These are phyloP conservation scores for Sycophaga agraensis DNA, from an alignment of 1,140 invertebrate genomes.

Conservation along the genomic window DNA sequence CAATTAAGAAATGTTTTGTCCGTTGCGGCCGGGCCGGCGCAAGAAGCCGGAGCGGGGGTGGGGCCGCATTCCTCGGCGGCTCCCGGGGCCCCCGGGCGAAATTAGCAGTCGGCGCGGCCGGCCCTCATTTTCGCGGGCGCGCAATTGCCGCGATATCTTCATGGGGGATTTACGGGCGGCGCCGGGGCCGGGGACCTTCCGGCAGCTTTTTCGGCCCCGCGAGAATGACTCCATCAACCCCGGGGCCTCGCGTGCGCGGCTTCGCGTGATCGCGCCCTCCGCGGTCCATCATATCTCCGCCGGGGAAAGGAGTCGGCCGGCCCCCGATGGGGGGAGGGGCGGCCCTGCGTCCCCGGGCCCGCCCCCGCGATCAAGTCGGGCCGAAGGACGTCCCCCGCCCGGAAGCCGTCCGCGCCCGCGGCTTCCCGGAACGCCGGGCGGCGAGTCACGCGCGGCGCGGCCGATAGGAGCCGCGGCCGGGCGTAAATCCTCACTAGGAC, in stretches of 20 bases:
- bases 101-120: too few relatives aligned
- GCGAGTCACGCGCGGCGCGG: slow-evolving; percentile 54
- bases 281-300: too few relatives aligned
- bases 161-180: slow-evolving; percentile 56
- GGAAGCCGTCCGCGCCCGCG: slow-evolving; percentile 33
- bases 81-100: not conserved
- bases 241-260: too few relatives aligned
- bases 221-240: slow-evolving; percentile 56
- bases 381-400: slow-evolving; percentile 51
- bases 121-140: too few relatives aligned
- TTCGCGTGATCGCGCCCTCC: too few relatives aligned
- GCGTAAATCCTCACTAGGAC: slow-evolving; percentile 55
- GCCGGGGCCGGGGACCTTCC: slow-evolving; percentile 56
- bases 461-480: too few relatives aligned
- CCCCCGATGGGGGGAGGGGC: slow-evolving; percentile 43
- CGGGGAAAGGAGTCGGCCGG: too few relatives aligned
- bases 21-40: slow-evolving; percentile 31
- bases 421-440: slow-evolving; percentile 36
- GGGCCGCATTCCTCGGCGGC: not conserved
- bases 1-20: slow-evolving; percentile 62
- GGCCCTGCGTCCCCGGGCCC: slow-evolving; percentile 44
- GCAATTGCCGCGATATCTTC: slow-evolving; percentile 57
- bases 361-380: too few relatives aligned
- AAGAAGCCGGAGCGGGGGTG: slow-evolving; percentile 21
- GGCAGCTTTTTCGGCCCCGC: slow-evolving; percentile 44